Conservation (phyloP, 2,888 invertebrate genomes). For the Brachycybe producta region DNA sequence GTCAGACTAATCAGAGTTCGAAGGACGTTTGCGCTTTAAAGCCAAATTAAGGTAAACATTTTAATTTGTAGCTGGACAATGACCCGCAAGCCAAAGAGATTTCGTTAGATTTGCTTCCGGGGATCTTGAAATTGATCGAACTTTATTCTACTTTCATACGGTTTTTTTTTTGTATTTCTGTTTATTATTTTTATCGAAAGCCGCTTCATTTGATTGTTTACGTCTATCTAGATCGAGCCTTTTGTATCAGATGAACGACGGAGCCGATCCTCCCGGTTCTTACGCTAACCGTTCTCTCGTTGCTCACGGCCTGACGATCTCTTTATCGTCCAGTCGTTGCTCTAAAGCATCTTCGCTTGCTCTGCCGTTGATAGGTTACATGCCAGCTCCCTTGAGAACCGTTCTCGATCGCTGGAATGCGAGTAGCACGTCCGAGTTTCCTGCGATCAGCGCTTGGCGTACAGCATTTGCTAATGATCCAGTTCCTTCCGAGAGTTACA, state of each 20-base stretch:
- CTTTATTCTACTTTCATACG: conserved; percentile 32
- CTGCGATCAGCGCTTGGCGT: conserved; percentile 42
- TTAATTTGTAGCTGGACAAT: conserved; percentile 20
- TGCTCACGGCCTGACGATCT: conserved; percentile 35
- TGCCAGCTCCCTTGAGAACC: conserved; percentile 43
- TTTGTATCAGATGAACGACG: conserved; percentile 38
- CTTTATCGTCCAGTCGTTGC: conserved; percentile 35
- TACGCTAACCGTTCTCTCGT: conserved; percentile 37
- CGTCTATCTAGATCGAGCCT: conserved; percentile 38
- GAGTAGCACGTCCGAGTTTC: conserved; percentile 43
- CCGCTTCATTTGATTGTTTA: too few relatives aligned
- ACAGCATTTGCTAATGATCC: conserved; percentile 57
- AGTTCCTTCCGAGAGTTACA: conserved; percentile 69
- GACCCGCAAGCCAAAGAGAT: conserved; percentile 25
- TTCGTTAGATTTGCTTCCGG: conserved; percentile 32
- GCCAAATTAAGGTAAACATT: too few relatives aligned
- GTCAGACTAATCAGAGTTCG: too few relatives aligned
- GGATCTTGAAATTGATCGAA: conserved; percentile 30
- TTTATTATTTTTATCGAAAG: not conserved
- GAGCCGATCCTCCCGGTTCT: conserved; percentile 35
- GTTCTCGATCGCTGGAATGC: conserved; percentile 51
- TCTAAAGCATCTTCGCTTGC: conserved; percentile 38
- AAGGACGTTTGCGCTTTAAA: too few relatives aligned
- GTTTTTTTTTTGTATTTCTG: conserved; percentile 23
- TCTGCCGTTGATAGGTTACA: conserved; percentile 38